These are phyloP conservation scores for Oostethus manadensis DNA, from an alignment of 2,113 vertebrate species.

Conservation along the genomic window DNA sequence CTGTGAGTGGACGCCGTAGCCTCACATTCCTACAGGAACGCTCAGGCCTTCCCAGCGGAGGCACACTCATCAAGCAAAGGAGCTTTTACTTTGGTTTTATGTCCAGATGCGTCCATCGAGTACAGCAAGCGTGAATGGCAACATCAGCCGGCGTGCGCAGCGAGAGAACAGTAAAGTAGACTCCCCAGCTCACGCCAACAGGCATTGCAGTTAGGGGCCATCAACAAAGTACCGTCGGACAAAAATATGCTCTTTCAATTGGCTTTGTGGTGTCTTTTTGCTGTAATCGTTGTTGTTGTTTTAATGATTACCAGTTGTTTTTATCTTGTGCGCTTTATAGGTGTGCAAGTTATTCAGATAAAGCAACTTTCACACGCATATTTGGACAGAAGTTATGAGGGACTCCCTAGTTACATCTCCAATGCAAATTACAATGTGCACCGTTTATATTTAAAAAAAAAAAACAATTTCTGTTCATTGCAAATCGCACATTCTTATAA, in stretches of 20 bases:
- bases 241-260: not conserved
- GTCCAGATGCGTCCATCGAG: not conserved
- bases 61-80: no score
- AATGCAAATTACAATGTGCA: no score
- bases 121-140: not conserved
- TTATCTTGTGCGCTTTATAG: not conserved
- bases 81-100: not conserved
- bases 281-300: no score
- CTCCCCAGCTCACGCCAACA: not conserved
- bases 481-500: no score
- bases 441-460: no score
- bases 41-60: no score
- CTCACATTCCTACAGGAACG: not conserved
- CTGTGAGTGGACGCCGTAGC: not conserved
- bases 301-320: accelerated
- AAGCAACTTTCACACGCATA: no score
- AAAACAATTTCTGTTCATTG: no score
- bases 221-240: not conserved
- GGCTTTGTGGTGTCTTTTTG: not conserved
- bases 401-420: no score
- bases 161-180: not conserved
- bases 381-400: no score
- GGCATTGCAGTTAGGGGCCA: not conserved
- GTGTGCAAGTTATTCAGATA: not conserved
- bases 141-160: not conserved